A percentile compares a stretch with the other conserved stretches of the same genome.
These are phyloP conservation scores for Crotophaga sulcirostris DNA, from an alignment of 2,113 vertebrate species.

Conservation along the genomic window DNA sequence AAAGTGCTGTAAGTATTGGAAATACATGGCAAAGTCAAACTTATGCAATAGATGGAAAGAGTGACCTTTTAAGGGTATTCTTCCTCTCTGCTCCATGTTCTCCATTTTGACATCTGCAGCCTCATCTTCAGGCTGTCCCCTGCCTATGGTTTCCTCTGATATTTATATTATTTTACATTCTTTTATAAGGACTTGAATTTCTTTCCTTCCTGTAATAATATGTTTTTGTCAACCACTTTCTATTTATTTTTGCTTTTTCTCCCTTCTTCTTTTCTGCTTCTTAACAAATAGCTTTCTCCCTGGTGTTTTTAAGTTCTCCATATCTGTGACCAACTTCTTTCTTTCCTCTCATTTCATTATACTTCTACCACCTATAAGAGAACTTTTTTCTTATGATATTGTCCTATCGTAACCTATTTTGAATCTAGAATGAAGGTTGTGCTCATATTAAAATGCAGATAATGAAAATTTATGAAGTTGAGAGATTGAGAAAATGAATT, in stretches of 20 bases:
- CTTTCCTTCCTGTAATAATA: background rate
- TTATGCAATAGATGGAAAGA: background rate
- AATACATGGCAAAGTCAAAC: constrained; percentile 21
- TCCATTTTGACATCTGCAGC: background rate
- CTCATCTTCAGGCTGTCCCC: background rate
- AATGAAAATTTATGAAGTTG: constrained; percentile 25
- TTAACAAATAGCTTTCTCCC: background rate
- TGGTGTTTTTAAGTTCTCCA: background rate
- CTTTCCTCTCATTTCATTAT: background rate
- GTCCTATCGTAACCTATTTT: background rate
- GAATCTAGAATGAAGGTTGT: background rate
- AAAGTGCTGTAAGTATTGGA: constrained; percentile 28
- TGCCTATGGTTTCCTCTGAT: background rate
- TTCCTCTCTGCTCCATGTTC: background rate
- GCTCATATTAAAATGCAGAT: constrained; percentile 27
- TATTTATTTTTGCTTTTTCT: background rate
- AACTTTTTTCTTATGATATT: background rate
- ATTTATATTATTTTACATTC: background rate
- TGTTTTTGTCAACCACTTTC: background rate
- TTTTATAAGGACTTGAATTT: background rate
- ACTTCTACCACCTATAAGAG: background rate
- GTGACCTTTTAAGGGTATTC: constrained; percentile 13
- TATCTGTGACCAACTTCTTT: background rate
- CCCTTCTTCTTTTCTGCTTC: background rate
- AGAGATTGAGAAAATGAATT: constrained; percentile 27